These are phyloP conservation scores for Protomyctophum bolini DNA, from an alignment of 2,113 vertebrate species.

Conservation along the genomic window DNA sequence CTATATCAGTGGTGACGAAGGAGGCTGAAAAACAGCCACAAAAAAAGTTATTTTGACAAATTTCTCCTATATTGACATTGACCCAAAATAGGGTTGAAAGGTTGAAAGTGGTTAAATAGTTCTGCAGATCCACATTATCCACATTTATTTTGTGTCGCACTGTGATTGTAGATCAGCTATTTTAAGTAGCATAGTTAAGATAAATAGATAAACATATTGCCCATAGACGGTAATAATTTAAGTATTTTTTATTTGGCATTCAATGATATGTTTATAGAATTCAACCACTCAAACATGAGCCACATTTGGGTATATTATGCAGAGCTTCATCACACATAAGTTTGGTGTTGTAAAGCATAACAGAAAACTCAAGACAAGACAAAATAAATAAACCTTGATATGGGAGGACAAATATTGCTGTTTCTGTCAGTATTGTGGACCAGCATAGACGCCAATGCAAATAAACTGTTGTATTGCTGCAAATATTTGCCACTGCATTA, in stretches of 20 bases:
- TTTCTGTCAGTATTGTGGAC: neutral
- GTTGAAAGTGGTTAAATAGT: too few species aligned
- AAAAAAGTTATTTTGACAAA: too few species aligned
- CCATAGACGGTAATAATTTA: slow-evolving; percentile 38
- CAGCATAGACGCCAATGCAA: neutral
- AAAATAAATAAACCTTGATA: neutral
- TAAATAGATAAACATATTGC: neutral
- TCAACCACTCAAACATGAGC: slow-evolving; percentile 35
- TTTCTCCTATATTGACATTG: too few species aligned
- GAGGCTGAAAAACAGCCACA: too few species aligned
- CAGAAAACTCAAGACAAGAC: neutral
- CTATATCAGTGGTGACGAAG: too few species aligned
- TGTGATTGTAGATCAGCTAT: neutral
- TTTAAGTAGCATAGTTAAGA: neutral
- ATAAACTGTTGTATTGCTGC: neutral
- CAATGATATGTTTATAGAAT: slow-evolving; percentile 39
- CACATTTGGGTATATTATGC: slow-evolving; percentile 20
- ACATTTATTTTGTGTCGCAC: neutral
- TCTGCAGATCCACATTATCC: too few species aligned
- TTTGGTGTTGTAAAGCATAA: neutral
- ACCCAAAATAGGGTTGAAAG: too few species aligned
- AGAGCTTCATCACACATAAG: slow-evolving; percentile 23
- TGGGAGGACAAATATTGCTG: slow-evolving; percentile 5
- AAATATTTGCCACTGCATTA: too few species aligned
- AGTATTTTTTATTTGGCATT: slow-evolving; percentile 61